Evolutionary conservation across 1,140 invertebrate species (phyloP).

Genomic region (Chelonus insularis): DNA sequence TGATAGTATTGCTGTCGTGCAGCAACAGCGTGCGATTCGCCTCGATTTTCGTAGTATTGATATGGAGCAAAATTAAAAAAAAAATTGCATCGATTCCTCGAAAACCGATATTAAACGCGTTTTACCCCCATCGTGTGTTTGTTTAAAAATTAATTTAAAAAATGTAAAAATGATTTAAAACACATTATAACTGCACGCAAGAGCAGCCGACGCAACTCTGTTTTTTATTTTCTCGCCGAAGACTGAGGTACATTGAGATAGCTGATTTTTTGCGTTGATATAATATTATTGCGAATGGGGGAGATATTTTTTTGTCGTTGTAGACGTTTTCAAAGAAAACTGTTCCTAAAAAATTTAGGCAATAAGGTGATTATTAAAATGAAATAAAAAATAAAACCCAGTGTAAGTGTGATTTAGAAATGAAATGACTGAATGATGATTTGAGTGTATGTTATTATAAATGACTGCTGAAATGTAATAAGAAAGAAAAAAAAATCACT

Average conservation of each 20-base stretch:
- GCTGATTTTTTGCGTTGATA: slow-evolving; percentile 28
- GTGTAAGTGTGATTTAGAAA: slow-evolving; percentile 35
- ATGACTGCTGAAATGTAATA: slow-evolving; percentile 17
- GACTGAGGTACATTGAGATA: slow-evolving; percentile 46
- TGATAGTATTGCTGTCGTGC: background rate
- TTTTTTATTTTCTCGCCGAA: slow-evolving; percentile 48
- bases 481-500: slow-evolving; percentile 45
- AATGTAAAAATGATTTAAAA: background rate
- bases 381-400: background rate
- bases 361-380: slow-evolving; percentile 50
- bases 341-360: slow-evolving; percentile 60
- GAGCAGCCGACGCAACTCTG: slow-evolving; percentile 29
- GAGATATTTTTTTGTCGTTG: slow-evolving; percentile 42
- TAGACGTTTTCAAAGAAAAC: slow-evolving; percentile 59
- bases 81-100: slow-evolving; percentile 30
- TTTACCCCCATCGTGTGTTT: background rate
- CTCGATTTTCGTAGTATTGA: slow-evolving; percentile 43
- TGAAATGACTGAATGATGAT: slow-evolving; percentile 31
- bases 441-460: slow-evolving; percentile 5
- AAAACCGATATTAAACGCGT: slow-evolving; percentile 34
- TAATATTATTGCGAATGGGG: slow-evolving; percentile 33
- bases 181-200: background rate
- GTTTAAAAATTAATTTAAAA: background rate
- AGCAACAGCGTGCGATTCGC: background rate
- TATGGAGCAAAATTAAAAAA: background rate